A percentile compares a stretch with the other conserved stretches of the same genome.
phyloP scores from a whole-genome alignment of 2,113 vertebrate genomes.

The Cairina moschata region DNA sequence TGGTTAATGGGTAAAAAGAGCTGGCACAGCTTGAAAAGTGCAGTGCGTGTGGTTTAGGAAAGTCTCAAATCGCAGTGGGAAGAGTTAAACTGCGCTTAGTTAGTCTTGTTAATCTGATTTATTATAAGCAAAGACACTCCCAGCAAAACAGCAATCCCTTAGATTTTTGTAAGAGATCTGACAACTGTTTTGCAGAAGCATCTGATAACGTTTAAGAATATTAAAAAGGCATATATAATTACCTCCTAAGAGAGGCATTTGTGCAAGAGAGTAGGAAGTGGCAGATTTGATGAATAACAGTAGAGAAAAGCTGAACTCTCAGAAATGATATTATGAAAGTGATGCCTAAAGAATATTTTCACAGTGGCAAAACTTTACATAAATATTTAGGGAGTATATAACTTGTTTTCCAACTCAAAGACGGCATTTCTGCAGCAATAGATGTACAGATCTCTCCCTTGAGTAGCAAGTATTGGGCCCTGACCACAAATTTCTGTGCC shows the following conservation, averaged over 20 bases:
- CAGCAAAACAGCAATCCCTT: background rate
- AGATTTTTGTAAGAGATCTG: constrained; percentile 12
- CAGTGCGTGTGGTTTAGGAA: background rate
- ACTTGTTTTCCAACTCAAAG: background rate
- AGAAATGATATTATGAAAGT: background rate
- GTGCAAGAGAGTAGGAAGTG: background rate
- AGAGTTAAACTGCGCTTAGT: constrained; percentile 36
- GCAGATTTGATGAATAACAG: background rate
- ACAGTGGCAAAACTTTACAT: background rate
- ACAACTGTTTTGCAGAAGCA: constrained; percentile 33
- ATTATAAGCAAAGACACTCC: constrained; percentile 23
- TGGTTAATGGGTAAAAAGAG: constrained; percentile 48
- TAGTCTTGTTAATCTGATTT: constrained; percentile 71
- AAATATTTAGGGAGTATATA: background rate
- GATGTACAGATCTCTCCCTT: background rate
- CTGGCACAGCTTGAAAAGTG: constrained; percentile 63
- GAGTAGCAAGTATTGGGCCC: background rate
- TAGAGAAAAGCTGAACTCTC: constrained; percentile 1
- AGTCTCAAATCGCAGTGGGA: constrained; percentile 55
- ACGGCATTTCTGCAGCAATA: background rate
- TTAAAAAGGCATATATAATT: constrained; percentile 33
- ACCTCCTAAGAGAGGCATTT: constrained; percentile 42
- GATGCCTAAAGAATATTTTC: background rate
- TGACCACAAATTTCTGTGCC: background rate
- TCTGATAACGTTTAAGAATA: constrained; percentile 17